Conservation (phyloP, 2,113 vertebrate genomes). For the Paramisgurnus dabryanus region DNA sequence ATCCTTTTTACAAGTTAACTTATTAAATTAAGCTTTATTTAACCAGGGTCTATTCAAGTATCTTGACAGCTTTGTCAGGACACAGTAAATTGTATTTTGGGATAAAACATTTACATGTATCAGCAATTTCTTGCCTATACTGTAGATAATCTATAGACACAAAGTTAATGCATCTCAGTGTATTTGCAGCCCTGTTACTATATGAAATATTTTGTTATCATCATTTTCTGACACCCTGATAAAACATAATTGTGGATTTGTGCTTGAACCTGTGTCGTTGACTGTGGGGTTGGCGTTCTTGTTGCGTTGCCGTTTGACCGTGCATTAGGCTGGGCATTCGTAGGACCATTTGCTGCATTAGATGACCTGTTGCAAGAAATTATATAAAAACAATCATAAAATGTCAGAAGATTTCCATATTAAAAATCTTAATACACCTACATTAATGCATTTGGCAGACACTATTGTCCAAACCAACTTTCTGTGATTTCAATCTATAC, state of each 20-base stretch:
- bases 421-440: no score
- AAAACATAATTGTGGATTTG: constrained; percentile 40
- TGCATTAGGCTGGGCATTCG: constrained; percentile 19
- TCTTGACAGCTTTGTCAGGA: neutral
- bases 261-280: constrained; percentile 24
- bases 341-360: constrained; percentile 23
- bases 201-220: no score
- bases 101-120: neutral
- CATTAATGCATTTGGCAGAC: neutral
- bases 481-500: no score
- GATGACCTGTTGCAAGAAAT: constrained; percentile 53
- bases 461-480: no score
- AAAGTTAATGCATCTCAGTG: neutral
- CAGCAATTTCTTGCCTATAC: neutral
- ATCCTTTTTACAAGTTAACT: neutral
- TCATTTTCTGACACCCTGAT: neutral
- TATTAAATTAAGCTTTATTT: neutral
- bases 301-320: constrained; percentile 8
- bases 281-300: constrained; percentile 18
- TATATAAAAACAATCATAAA: neutral
- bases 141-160: neutral
- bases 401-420: neutral
- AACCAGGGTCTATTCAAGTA: neutral
- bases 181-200: neutral
- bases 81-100: neutral